A percentile compares a stretch with the other conserved stretches of the same genome.
Conservation (phyloP, 2,113 vertebrate genomes). For the Hymenochirus boettgeri region DNA sequence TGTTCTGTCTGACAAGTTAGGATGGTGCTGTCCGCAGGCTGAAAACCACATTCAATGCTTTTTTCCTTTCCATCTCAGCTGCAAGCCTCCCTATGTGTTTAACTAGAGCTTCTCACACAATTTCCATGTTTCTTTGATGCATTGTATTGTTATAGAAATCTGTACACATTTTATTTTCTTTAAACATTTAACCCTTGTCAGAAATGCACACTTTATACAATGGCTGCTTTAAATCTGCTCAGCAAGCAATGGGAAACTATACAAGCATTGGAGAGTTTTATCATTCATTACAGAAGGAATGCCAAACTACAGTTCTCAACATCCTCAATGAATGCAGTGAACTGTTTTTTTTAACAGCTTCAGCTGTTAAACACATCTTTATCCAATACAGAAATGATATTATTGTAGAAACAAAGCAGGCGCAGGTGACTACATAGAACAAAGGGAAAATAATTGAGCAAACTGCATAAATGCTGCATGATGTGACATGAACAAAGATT, state of each 20-base stretch:
- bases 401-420: too few species aligned
- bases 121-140: neutral
- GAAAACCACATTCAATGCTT: neutral
- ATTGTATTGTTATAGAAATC: neutral
- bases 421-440: too few species aligned
- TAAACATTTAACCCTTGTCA: neutral
- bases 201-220: too few species aligned
- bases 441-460: too few species aligned
- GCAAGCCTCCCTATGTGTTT: neutral
- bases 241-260: too few species aligned
- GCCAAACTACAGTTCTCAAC: neutral
- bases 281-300: neutral
- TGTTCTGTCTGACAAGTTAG: conserved; percentile 7
- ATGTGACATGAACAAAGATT: too few species aligned
- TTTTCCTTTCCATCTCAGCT: neutral
- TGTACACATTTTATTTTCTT: neutral
- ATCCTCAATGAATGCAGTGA: neutral
- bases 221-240: too few species aligned
- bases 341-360: too few species aligned
- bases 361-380: too few species aligned
- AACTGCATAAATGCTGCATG: too few species aligned
- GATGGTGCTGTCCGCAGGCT: neutral
- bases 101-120: neutral
- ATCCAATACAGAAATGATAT: too few species aligned
- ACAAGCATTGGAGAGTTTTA: too few species aligned